Evolutionary conservation across 2,888 invertebrate species (phyloP), one percentile per base, ranked within the genome.

Genomic region (Epinotia brunnichana): DNA sequence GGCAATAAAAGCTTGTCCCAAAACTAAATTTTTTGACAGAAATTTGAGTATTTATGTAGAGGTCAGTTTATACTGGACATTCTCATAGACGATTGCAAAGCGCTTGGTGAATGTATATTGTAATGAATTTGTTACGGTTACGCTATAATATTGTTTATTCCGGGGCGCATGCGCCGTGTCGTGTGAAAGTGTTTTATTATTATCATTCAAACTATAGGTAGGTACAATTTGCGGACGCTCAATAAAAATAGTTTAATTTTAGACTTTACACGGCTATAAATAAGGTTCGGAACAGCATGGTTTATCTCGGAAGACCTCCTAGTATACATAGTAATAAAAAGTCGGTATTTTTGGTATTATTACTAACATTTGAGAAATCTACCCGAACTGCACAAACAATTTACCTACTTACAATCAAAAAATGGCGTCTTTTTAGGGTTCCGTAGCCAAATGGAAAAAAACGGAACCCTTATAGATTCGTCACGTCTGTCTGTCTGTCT

Each of bases 171-270:
- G 64, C 67, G 48, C 54, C 39, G 66, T 75, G 61, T 75, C 70
- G 67, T 75, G 79, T 75, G 79, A 79, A 79, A 79, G 79, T 79
- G 76, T 74, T 79, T 73, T 74, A 72, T 75, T 75, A 75, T 72
- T 53, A 48, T 62, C 70, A 75, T 64, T 72, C 57, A 63, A 66
- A 51, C 54, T 64, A 63, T 69, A n/a, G n/a, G n/a, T n/a, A n/a
- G n/a, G n/a, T n/a, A 64, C 17, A 70, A 66, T 53, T 44, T 48
- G 62, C 29, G 29, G 11, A 29, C 10, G n/a, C n/a, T 24, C 19
- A 10, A 59, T 17, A n/a, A 59, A 48, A 44, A 48, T 15, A n/a
- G 48, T 48, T 35, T 0, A n/a, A 48, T n/a, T n/a, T 48, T 48
- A 48, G n/a, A 48, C 48, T 13, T 4, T 48, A 48, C 5, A 0